phyloP scores from a whole-genome alignment of 2,113 vertebrate species.

The Aldabrachelys gigantea region DNA sequence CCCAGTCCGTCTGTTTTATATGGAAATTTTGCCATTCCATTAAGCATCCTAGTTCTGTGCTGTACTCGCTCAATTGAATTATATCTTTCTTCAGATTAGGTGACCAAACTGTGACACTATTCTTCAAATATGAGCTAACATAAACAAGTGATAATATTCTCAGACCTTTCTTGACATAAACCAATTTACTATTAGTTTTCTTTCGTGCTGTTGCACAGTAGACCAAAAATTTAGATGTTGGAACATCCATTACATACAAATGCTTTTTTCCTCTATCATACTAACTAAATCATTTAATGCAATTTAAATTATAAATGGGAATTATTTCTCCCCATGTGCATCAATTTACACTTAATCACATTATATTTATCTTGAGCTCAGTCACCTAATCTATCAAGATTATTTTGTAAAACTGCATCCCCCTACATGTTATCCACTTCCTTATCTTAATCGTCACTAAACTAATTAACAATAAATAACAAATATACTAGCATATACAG shows the following conservation, averaged over 20 bases:
- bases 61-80: background rate
- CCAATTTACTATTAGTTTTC: background rate
- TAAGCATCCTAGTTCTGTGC: background rate
- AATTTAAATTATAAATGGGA: background rate
- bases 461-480: slow-evolving; percentile 22
- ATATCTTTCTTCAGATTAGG: background rate
- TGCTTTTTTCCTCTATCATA: background rate
- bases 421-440: background rate
- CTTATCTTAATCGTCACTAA: background rate
- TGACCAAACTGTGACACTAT: background rate
- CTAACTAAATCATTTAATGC: background rate
- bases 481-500: background rate
- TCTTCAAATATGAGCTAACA: background rate
- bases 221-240: background rate
- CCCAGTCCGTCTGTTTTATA: background rate
- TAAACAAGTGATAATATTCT: background rate
- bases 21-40: background rate
- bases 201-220: fast-evolving
- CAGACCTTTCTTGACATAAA: background rate
- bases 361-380: background rate
- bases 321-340: background rate
- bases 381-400: background rate
- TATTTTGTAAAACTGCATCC: background rate
- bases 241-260: background rate
- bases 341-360: background rate